phyloP scores from a whole-genome alignment of 1,140 invertebrate genomes.

The Maniola jurtina region DNA sequence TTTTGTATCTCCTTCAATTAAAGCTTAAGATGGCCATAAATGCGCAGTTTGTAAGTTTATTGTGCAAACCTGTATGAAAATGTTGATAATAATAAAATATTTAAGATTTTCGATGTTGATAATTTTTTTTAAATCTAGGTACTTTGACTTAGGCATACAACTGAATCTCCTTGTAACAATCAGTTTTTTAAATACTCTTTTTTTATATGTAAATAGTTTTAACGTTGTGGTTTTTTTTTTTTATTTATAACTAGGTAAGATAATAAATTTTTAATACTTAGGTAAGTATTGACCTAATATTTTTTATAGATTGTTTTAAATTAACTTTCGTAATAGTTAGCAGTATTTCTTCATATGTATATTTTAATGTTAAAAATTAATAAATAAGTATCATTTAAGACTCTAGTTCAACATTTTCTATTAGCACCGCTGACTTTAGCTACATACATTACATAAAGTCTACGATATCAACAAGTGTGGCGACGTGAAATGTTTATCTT shows the following conservation, averaged over 20 bases:
- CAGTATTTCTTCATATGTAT: not conserved
- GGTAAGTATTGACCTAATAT: not conserved
- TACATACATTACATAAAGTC: not conserved
- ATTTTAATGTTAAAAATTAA: conserved; percentile 7
- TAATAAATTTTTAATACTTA: not conserved
- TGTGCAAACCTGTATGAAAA: not conserved
- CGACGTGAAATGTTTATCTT: not conserved
- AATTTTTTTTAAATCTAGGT: too few species aligned
- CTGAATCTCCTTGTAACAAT: too few species aligned
- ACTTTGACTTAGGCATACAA: too few species aligned
- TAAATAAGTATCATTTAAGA: conserved; percentile 6
- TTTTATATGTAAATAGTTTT: too few species aligned
- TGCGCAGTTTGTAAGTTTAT: conserved; percentile 16
- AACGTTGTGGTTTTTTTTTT: too few species aligned
- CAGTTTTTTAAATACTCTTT: too few species aligned
- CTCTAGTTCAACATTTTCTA: not conserved
- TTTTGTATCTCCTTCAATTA: conserved; percentile 42
- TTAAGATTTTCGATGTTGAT: too few species aligned
- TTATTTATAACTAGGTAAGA: not conserved
- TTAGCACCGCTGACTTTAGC: conserved; percentile 4
- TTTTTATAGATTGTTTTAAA: conserved; percentile 1
- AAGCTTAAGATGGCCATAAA: conserved; percentile 49
- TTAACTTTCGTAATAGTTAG: not conserved
- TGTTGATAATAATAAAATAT: too few species aligned
- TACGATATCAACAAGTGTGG: not conserved